Evolutionary conservation across 1,140 invertebrate species (phyloP).

Genomic region (Zaprionus gabonicus): DNA sequence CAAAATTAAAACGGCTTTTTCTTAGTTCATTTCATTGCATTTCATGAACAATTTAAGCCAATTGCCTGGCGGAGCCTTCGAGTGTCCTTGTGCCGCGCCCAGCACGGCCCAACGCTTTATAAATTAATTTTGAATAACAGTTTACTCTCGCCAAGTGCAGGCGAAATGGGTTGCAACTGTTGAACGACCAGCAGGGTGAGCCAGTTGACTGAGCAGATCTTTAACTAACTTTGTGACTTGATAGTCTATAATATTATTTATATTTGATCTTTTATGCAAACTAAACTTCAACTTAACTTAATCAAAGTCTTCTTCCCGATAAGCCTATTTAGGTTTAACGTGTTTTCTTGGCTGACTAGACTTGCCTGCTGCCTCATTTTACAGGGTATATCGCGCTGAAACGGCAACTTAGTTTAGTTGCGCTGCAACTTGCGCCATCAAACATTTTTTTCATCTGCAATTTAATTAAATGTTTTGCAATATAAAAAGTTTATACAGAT

Average conservation of each 20-base stretch:
- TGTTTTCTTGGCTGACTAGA: neutral
- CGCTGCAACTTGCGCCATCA: neutral
- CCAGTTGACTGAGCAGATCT: neutral
- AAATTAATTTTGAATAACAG: conserved; percentile 75
- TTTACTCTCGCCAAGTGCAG: conserved; percentile 54
- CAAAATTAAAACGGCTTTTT: conserved; percentile 81
- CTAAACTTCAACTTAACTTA: no score
- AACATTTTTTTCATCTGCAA: neutral
- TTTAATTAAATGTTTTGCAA: conserved; percentile 11
- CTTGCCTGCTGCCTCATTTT: neutral
- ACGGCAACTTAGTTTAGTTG: neutral
- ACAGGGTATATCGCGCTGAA: neutral
- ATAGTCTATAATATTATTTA: neutral
- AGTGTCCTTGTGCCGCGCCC: conserved; percentile 50
- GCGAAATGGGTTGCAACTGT: conserved; percentile 7
- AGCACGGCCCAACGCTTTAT: conserved; percentile 50
- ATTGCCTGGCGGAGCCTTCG: conserved; percentile 48
- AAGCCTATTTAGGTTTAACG: no score
- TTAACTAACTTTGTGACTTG: neutral
- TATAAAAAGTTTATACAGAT: neutral
- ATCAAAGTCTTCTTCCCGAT: no score
- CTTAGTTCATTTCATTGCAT: conserved; percentile 82
- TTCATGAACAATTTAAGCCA: conserved; percentile 83
- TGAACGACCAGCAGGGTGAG: neutral
- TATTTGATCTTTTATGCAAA: no score